Conservation (phyloP, 2,113 vertebrate genomes). For the Lasiurus borealis region DNA sequence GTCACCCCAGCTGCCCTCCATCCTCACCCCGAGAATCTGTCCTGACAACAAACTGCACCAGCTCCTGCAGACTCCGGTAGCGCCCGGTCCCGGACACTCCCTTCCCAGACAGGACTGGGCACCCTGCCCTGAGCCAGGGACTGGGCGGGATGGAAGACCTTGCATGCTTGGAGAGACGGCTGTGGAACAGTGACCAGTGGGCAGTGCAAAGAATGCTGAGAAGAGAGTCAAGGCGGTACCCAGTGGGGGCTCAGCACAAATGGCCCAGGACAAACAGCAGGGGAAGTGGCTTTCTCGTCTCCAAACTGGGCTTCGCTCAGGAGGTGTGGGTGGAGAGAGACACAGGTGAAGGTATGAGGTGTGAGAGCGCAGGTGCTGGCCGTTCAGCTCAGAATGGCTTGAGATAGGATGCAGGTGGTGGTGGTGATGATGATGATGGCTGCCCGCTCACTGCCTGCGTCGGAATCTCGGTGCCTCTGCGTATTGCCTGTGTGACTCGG, state of each 20-base stretch:
- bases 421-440: no score
- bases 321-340: neutral
- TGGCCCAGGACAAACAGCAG: neutral
- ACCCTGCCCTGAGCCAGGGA: neutral
- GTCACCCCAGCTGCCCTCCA: no score
- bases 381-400: no score
- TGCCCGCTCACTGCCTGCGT: neutral
- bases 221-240: neutral
- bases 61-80: no score
- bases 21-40: neutral
- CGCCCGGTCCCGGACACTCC: neutral
- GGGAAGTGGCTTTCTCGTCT: neutral
- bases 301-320: neutral
- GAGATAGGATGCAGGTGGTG: neutral
- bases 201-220: neutral
- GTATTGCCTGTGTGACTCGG: neutral
- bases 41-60: neutral
- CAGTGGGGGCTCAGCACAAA: neutral
- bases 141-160: neutral
- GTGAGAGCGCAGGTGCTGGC: no score
- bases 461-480: neutral
- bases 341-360: rapidly evolving
- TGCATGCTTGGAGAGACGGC: no score
- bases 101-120: neutral
- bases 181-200: neutral